Percentiles rank a stretch among this genome's conserved stretches.
These are phyloP conservation scores for Sebastes kiyomatsui DNA, from an alignment of 2,797 vertebrate species.

Conservation along the genomic window DNA sequence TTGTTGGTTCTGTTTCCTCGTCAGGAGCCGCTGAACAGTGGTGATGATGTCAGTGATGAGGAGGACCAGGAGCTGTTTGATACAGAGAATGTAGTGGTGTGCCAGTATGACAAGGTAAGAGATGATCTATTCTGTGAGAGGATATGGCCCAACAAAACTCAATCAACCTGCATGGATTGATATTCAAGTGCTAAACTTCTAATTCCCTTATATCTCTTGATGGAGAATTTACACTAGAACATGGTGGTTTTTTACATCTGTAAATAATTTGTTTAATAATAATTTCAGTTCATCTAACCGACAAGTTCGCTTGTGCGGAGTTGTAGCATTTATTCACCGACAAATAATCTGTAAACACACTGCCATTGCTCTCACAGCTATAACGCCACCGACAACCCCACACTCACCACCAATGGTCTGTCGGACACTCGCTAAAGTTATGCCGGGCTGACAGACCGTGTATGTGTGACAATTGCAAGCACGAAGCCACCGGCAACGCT, in stretches of 20 bases:
- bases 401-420: too few relatives aligned
- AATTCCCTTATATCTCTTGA: not conserved
- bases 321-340: too few relatives aligned
- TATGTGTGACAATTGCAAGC: too few relatives aligned
- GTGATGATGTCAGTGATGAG: constrained; percentile 96
- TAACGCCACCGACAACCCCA: too few relatives aligned
- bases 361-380: too few relatives aligned
- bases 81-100: constrained; percentile 98
- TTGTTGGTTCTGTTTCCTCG: not conserved
- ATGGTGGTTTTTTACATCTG: not conserved
- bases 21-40: constrained; percentile 97
- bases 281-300: not conserved
- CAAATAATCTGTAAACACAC: too few relatives aligned
- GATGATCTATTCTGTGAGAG: not conserved
- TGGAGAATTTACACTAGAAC: not conserved
- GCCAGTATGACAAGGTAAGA: constrained; percentile 97
- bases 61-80: constrained; percentile 98
- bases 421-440: too few relatives aligned
- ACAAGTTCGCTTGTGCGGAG: too few relatives aligned
- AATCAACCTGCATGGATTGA: not conserved
- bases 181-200: not conserved
- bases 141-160: not conserved
- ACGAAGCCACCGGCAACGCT: too few relatives aligned
- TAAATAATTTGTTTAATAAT: not conserved
- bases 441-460: too few relatives aligned